Evolutionary conservation across 2,797 vertebrate genomes (phyloP).

Genomic region (Sebastes matsubarae): DNA sequence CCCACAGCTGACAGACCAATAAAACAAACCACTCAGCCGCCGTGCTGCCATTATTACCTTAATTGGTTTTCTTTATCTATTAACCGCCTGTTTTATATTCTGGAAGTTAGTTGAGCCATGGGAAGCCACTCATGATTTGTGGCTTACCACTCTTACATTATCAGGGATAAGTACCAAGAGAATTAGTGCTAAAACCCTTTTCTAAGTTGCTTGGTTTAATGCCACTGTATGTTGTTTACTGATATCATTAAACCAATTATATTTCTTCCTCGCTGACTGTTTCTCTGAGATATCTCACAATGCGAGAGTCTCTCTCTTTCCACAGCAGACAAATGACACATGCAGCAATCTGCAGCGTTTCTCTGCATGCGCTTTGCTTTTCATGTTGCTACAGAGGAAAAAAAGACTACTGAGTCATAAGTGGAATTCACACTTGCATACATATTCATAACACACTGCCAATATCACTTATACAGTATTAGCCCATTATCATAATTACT

Average conservation of each 20-base stretch:
- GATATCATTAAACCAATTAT: slow-evolving; percentile 4
- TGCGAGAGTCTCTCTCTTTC: background rate
- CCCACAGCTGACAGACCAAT: background rate
- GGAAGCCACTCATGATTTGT: background rate
- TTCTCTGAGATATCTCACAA: background rate
- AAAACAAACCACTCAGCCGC: background rate
- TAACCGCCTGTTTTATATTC: slow-evolving; percentile 3
- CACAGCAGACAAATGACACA: background rate
- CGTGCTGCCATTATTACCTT: background rate
- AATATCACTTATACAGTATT: background rate
- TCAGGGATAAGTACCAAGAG: background rate
- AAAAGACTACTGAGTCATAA: background rate
- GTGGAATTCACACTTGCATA: slow-evolving; percentile 10
- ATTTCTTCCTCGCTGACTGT: background rate
- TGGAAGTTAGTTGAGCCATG: background rate
- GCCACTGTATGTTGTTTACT: background rate
- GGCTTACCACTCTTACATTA: background rate
- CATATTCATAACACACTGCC: background rate
- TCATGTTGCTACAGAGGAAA: background rate
- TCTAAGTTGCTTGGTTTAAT: background rate
- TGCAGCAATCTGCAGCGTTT: background rate
- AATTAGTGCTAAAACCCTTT: background rate
- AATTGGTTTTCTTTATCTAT: slow-evolving; percentile 7
- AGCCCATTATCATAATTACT: slow-evolving; percentile 44
- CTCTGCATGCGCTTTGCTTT: background rate